Evolutionary conservation across 2,797 vertebrate genomes (phyloP), one percentile per base, ranked within the genome.

Genomic region (Dendrocincla tyrannina): DNA sequence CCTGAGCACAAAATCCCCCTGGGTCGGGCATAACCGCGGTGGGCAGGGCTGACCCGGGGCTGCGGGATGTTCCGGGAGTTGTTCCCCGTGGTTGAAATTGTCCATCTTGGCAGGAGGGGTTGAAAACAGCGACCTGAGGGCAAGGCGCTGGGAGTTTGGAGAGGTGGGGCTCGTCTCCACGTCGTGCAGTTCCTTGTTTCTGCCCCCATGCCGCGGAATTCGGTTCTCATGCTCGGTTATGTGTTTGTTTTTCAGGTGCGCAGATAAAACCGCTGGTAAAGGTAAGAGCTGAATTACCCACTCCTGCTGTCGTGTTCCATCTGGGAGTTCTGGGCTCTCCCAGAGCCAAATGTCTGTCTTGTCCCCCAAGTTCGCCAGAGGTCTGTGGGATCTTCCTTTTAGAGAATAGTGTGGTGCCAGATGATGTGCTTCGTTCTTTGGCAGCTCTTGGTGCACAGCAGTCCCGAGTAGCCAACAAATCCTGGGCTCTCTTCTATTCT

Each of bases 261-360:
- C 92, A 8, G 97, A 98, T 95, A 98, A 98, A 97, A 84, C 96
- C 37, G 28, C 97, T 67, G 96, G 95, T 67, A 98, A 97, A 98
- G 98, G 98, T 98, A 98, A 98, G 98, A 83, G 22, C 67, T 85
- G 44, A 75, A 44, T 80, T 85, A 46, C 27, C 63, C 8, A 44
- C 25, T 66, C 7, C 6, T 41, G 16, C n/a, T 62, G 10, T 15
- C 70, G 4, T 87, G 9, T 74, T 46, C 23, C 5, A 5, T 53
- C 10, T 12, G 10, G 66, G 60, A 87, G 92, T 85, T 25, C 33
- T 59, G 37, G 63, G 41, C 46, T 56, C 52, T 74, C 11, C 39
- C n/a, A 4, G 41, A 64, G 30, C 22, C 41, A 24, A 11, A 13
- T 24, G 41, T n/a, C 14, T 32, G 16, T 46, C 42, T 18, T 32